phyloP scores from a whole-genome alignment of 2,797 vertebrate genomes.

The Dermochelys coriacea region DNA sequence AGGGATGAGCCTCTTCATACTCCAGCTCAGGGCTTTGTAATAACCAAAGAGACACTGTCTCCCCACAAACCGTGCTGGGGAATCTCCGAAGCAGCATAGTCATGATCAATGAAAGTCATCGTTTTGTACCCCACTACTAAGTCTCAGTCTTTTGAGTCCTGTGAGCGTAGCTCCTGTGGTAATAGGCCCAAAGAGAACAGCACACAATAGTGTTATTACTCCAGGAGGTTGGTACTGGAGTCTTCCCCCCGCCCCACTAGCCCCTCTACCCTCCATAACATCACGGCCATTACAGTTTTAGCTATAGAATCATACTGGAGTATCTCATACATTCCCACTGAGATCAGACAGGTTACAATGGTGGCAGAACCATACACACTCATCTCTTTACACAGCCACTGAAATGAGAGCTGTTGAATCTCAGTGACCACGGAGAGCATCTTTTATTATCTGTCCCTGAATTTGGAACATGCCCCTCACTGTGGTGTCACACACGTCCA shows the following conservation, averaged over 20 bases:
- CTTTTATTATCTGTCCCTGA: too few relatives aligned
- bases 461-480: background rate
- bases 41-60: background rate
- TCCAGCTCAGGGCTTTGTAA: background rate
- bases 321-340: background rate
- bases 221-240: background rate
- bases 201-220: background rate
- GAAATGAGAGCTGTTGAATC: background rate
- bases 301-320: background rate
- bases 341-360: background rate
- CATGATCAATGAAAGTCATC: background rate
- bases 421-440: background rate
- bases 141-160: accelerated
- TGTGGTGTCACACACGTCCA: background rate
- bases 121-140: accelerated
- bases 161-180: background rate
- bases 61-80: background rate
- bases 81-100: background rate
- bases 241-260: background rate
- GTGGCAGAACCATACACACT: background rate
- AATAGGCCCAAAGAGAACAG: background rate
- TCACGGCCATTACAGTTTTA: accelerated
- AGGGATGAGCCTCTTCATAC: background rate
- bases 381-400: background rate
- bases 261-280: background rate